Conservation (phyloP, 2,888 invertebrate species). For the Drosophila tripunctata region DNA sequence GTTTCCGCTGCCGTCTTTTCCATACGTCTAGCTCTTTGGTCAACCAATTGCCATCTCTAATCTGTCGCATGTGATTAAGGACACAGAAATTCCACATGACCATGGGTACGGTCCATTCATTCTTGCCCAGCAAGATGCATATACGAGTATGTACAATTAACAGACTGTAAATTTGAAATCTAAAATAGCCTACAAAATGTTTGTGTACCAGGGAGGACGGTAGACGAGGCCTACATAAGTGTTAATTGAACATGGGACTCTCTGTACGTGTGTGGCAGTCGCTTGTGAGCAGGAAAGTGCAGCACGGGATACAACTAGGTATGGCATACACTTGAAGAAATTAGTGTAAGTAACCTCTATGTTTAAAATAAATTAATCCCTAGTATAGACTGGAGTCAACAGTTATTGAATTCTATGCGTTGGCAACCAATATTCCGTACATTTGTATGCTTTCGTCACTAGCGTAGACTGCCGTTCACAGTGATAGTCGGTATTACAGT, state of each 20-base stretch:
- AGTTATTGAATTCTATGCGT: no score
- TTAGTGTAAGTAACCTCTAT: not conserved
- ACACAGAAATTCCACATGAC: slow-evolving; percentile 3
- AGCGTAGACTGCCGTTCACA: no score
- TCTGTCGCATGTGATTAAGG: slow-evolving; percentile 36
- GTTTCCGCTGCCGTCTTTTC: not conserved
- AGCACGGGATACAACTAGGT: not conserved
- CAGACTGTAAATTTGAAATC: slow-evolving; percentile 80
- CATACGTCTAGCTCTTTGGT: not conserved
- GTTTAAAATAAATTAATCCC: no score
- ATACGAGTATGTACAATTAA: no score
- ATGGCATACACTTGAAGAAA: not conserved
- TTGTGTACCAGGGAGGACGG: slow-evolving; percentile 2
- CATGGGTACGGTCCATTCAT: slow-evolving; percentile 5
- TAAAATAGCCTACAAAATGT: slow-evolving; percentile 30
- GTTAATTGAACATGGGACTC: slow-evolving; percentile 72
- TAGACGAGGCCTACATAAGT: slow-evolving; percentile 58
- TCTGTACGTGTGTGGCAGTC: slow-evolving; percentile 36
- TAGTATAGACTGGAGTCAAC: no score
- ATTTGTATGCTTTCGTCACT: no score
- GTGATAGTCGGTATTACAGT: no score
- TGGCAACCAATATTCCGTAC: no score
- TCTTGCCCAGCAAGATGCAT: slow-evolving; percentile 62
- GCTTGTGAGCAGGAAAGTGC: slow-evolving; percentile 16
- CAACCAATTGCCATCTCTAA: slow-evolving; percentile 29